Percentiles rank a stretch among this genome's conserved stretches.
These are phyloP conservation scores for Sphyrna mokarran DNA, from an alignment of 2,113 vertebrate species.

Conservation along the genomic window DNA sequence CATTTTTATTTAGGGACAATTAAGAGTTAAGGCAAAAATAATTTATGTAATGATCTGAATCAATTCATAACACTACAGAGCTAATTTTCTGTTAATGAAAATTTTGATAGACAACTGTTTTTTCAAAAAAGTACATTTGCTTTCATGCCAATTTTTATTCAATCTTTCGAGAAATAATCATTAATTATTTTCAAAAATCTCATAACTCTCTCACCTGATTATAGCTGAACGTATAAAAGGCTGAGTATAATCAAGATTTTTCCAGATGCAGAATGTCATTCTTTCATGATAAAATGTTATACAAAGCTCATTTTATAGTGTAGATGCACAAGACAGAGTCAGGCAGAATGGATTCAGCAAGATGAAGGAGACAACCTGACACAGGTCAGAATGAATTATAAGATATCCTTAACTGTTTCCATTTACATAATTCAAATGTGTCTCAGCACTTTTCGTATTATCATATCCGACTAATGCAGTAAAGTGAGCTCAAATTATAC, in stretches of 20 bases:
- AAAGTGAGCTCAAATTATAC: not conserved
- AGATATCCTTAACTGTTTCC: slow-evolving; percentile 16
- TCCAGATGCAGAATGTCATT: slow-evolving; percentile 24
- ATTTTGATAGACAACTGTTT: not conserved
- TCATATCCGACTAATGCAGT: not conserved
- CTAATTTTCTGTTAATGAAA: not conserved
- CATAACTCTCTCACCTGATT: not conserved
- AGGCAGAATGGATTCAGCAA: slow-evolving; percentile 11
- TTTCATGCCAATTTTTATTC: not conserved
- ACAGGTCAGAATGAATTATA: slow-evolving; percentile 34
- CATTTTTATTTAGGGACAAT: not conserved
- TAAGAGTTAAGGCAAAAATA: not conserved
- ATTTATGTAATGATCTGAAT: not conserved
- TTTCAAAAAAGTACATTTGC: not conserved
- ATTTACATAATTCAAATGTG: slow-evolving; percentile 34
- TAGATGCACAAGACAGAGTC: not conserved
- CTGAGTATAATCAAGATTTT: not conserved
- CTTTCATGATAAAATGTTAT: slow-evolving; percentile 3
- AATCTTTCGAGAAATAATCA: slow-evolving; percentile 1
- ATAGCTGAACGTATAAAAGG: not conserved
- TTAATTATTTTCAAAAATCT: not conserved
- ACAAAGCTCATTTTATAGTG: not conserved
- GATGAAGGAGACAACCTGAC: slow-evolving; percentile 25
- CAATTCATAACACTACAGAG: not conserved
- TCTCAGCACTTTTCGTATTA: not conserved